Evolutionary conservation across 2,888 invertebrate species (phyloP).

Genomic region (Candidula unifasciata): DNA sequence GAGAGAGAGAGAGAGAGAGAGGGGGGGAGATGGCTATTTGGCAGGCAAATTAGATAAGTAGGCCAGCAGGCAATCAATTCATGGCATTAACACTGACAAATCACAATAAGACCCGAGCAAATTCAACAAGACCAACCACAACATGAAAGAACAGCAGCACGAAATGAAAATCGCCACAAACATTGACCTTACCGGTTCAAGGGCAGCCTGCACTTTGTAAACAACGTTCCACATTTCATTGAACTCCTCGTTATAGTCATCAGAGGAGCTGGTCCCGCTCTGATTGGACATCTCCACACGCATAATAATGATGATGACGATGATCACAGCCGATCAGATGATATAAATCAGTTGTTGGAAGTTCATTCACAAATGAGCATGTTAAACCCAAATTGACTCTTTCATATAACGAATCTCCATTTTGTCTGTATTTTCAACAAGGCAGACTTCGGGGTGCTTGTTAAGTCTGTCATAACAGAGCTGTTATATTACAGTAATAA

Average conservation of each 20-base stretch:
- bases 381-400: too few species aligned
- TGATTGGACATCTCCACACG: not conserved
- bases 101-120: too few species aligned
- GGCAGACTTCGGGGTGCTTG: too few species aligned
- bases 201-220: not conserved
- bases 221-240: constrained; percentile 22
- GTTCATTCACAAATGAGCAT: too few species aligned
- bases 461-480: too few species aligned
- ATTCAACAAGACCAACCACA: not conserved
- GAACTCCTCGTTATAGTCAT: constrained; percentile 21
- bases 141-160: not conserved
- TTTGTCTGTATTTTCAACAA: too few species aligned
- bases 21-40: not conserved
- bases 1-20: not conserved
- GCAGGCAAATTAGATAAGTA: too few species aligned
- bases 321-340: not conserved
- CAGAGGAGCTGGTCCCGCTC: not conserved
- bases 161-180: not conserved
- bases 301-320: not conserved
- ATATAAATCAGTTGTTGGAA: not conserved
- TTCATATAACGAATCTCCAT: too few species aligned
- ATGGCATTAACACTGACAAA: too few species aligned
- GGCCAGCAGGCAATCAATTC: too few species aligned
- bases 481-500: too few species aligned
- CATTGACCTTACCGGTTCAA: constrained; percentile 19